Conservation (phyloP, 30 jellyfish, hydroid and myxozoan genomes). For the Pelagia noctiluca region DNA sequence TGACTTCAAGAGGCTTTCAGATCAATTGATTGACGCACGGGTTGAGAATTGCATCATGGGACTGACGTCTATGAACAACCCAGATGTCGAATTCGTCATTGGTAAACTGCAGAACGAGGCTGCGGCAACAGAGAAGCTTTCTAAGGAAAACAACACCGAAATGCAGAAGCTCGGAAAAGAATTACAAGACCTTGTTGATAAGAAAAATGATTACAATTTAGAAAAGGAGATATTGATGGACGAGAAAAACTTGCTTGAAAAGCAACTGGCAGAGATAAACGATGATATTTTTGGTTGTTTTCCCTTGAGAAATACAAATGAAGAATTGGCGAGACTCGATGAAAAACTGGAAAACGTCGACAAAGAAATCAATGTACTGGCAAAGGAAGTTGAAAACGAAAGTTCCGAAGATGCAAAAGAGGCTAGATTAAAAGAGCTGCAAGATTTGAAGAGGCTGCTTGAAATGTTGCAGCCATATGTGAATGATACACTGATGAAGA, state of each 20-base stretch:
- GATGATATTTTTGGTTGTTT: conserved; percentile 9
- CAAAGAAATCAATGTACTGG: conserved; percentile 20
- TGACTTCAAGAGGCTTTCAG: conserved; percentile 3
- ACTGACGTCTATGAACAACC: conserved; percentile 7
- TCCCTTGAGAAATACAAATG: not conserved
- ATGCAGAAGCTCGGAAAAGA: not conserved
- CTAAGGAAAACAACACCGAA: not conserved
- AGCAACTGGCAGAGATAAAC: conserved; percentile 14
- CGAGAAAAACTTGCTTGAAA: conserved; percentile 37
- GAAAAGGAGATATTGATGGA: not conserved
- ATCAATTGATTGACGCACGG: conserved; percentile 4
- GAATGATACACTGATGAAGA: not conserved
- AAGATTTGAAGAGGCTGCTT: conserved; percentile 22
- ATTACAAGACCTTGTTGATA: conserved; percentile 9
- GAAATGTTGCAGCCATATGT: conserved; percentile 29
- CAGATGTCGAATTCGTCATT: conserved; percentile 7
- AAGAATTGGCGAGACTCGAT: not conserved
- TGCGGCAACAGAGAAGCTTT: not conserved
- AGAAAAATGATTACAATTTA: not conserved
- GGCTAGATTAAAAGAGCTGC: not conserved
- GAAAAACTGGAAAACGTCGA: conserved; percentile 35
- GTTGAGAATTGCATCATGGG: conserved; percentile 40
- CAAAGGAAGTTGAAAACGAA: conserved; percentile 12
- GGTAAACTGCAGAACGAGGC: conserved; percentile 45
- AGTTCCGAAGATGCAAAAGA: not conserved